Evolutionary conservation across 1,140 invertebrate genomes (phyloP).

Genomic region (Pseudoatta argentina): DNA sequence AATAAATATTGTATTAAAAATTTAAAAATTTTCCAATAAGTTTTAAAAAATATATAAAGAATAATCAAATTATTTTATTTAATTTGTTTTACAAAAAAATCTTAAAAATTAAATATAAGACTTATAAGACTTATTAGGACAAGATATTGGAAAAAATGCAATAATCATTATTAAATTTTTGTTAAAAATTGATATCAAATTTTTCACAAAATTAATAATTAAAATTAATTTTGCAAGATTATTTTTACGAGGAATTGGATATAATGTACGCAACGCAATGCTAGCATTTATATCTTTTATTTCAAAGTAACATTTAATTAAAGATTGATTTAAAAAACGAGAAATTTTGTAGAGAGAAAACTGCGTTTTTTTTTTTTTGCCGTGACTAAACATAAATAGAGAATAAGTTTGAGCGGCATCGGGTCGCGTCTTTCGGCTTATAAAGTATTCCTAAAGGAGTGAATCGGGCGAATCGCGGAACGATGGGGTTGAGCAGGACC

Average conservation of each 20-base stretch:
- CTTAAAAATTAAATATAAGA: not conserved
- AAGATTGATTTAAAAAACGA: constrained; percentile 19
- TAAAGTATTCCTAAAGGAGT: constrained; percentile 85
- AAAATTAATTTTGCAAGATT: not conserved
- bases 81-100: not conserved
- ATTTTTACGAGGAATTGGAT: not conserved
- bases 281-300: not conserved
- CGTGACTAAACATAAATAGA: constrained; percentile 82
- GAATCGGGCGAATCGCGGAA: constrained; percentile 65
- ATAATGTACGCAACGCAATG: not conserved
- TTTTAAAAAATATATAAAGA: not conserved
- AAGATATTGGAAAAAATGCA: not conserved
- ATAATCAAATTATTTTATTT: constrained; percentile 15
- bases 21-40: not conserved
- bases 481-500: constrained; percentile 75
- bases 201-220: not conserved
- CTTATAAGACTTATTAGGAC: not conserved
- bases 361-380: constrained; percentile 54
- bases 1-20: not conserved
- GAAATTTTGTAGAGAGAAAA: constrained; percentile 25
- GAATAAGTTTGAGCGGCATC: constrained; percentile 79
- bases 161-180: constrained; percentile 1
- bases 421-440: constrained; percentile 76
- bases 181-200: not conserved
- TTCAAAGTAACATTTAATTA: constrained; percentile 31